Conservation (phyloP, 2,888 invertebrate genomes). For the Acanthosepion lycidas region DNA sequence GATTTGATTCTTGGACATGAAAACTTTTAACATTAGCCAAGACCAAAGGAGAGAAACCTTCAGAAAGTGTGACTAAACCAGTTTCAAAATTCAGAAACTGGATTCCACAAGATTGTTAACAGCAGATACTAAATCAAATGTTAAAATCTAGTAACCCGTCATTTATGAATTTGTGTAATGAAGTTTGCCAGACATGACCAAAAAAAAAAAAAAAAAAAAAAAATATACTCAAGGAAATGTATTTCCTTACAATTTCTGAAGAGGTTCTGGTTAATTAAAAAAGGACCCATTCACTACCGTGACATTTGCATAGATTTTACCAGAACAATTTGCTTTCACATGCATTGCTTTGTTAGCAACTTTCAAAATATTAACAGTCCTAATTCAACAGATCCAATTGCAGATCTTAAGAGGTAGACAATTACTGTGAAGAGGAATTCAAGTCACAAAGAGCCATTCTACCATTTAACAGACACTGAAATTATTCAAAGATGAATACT, state of each 20-base stretch:
- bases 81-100: background rate
- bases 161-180: background rate
- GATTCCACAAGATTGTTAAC: background rate
- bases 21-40: background rate
- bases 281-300: background rate
- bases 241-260: background rate
- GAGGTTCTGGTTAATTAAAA: background rate
- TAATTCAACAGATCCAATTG: background rate
- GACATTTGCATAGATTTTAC: background rate
- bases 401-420: background rate
- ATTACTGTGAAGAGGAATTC: background rate
- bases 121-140: background rate
- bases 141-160: background rate
- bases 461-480: background rate
- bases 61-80: background rate
- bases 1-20: background rate
- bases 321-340: background rate
- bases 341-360: background rate
- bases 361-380: background rate
- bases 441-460: background rate
- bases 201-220: background rate
- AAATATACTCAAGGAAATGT: background rate
- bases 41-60: background rate
- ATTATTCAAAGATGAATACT: background rate
- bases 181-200: background rate